Evolutionary conservation across 2,888 invertebrate genomes (phyloP).

Genomic region (Cordilura impudica): DNA sequence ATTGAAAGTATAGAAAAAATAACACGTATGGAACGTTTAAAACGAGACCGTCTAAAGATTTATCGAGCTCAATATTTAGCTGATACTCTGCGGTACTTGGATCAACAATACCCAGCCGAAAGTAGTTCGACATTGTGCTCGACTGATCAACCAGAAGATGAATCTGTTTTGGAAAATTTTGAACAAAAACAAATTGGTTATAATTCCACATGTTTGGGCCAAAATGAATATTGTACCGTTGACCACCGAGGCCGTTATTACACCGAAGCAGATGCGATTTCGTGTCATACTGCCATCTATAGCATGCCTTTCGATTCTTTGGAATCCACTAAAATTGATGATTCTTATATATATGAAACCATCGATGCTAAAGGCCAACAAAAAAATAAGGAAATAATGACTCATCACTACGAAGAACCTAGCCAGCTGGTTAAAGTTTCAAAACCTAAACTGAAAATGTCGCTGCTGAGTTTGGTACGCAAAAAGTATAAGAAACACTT

Average conservation of each 20-base stretch:
- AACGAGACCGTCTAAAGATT: neutral
- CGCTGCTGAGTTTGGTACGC: constrained; percentile 1
- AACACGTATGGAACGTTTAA: constrained; percentile 2
- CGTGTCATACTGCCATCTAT: neutral
- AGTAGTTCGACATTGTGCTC: constrained; percentile 16
- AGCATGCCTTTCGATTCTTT: neutral
- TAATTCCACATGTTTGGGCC: neutral
- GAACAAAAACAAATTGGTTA: constrained; percentile 23
- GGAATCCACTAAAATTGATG: neutral
- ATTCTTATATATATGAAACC: neutral
- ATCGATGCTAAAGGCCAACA: neutral
- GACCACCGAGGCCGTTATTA: neutral
- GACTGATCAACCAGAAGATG: constrained; percentile 33
- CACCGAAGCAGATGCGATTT: neutral
- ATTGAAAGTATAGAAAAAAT: constrained; percentile 47
- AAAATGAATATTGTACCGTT: constrained; percentile 16
- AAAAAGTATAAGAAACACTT: constrained; percentile 32
- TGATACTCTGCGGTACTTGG: constrained; percentile 35
- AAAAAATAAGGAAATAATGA: neutral
- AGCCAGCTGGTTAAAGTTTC: neutral
- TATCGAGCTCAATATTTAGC: constrained; percentile 25
- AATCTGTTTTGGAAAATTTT: constrained; percentile 19
- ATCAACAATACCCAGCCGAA: neutral
- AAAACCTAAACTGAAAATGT: constrained; percentile 17
- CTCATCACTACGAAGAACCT: constrained; percentile 6